Conservation (phyloP, 1,140 invertebrate species). For the Copidosoma floridanum region DNA sequence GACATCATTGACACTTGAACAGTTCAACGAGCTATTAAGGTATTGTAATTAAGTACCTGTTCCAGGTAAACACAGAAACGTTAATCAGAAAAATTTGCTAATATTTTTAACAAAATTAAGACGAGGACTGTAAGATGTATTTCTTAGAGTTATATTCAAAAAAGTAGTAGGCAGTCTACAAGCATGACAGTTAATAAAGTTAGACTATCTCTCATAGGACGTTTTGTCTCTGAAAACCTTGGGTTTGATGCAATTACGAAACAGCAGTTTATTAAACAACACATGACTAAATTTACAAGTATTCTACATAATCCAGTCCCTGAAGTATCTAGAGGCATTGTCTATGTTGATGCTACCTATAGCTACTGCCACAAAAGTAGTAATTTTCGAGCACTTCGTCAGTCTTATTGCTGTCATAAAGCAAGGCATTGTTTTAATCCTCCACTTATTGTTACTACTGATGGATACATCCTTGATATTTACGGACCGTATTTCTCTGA, state of each 20-base stretch:
- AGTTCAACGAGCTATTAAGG: not conserved
- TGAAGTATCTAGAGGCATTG: slow-evolving; percentile 4
- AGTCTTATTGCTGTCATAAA: slow-evolving; percentile 28
- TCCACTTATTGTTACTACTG: slow-evolving; percentile 24
- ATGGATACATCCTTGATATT: slow-evolving; percentile 28
- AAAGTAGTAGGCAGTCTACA: not conserved
- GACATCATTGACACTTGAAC: no score
- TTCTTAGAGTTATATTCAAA: slow-evolving; percentile 4
- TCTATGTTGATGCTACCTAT: slow-evolving; percentile 27
- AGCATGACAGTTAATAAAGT: not conserved
- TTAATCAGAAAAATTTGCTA: not conserved
- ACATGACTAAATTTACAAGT: slow-evolving; percentile 20
- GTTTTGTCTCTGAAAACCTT: slow-evolving; percentile 3
- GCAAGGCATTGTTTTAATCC: slow-evolving; percentile 21
- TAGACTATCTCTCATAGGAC: slow-evolving; percentile 3
- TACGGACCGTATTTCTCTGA: no score
- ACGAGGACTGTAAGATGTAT: not conserved
- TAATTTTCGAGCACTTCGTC: not conserved
- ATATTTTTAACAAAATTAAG: slow-evolving; percentile 12
- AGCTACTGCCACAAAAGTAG: slow-evolving; percentile 21
- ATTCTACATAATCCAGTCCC: slow-evolving; percentile 13
- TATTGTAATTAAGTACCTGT: not conserved
- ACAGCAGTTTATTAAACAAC: not conserved
- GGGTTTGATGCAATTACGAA: not conserved
- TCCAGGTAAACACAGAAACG: no score